These are phyloP conservation scores for Protaetia brevitarsis DNA, from an alignment of 1,140 invertebrate genomes.

Conservation along the genomic window DNA sequence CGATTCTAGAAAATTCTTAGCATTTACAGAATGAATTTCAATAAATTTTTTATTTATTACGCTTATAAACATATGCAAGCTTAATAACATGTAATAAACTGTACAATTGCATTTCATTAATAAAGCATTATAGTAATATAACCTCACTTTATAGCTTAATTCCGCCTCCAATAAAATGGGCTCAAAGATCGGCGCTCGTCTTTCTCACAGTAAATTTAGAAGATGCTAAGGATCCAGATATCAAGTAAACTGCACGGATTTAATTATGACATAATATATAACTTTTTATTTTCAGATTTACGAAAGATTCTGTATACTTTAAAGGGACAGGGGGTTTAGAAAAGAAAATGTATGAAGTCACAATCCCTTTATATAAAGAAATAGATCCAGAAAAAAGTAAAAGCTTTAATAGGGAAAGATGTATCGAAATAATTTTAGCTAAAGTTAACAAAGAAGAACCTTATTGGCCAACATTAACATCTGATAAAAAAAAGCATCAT, in stretches of 20 bases:
- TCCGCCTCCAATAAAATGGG: conserved; percentile 87
- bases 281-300: conserved; percentile 58
- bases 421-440: conserved; percentile 72
- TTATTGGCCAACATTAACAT: conserved; percentile 85
- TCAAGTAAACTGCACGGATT: conserved; percentile 56
- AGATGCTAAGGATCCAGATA: conserved; percentile 80
- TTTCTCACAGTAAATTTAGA: conserved; percentile 87
- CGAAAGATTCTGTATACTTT: conserved; percentile 77
- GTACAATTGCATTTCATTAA: not conserved
- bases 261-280: not conserved
- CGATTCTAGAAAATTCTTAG: conserved; percentile 2
- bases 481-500: conserved; percentile 86
- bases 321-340: conserved; percentile 83
- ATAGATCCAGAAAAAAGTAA: conserved; percentile 76
- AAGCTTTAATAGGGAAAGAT: conserved; percentile 66
- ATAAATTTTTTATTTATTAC: not conserved
- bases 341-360: conserved; percentile 79
- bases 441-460: conserved; percentile 71
- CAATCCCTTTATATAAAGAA: conserved; percentile 77
- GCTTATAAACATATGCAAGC: not conserved
- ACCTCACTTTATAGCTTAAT: conserved; percentile 37
- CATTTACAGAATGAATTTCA: not conserved
- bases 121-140: not conserved
- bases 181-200: conserved; percentile 76
- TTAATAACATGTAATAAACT: not conserved